A percentile compares a stretch with the other conserved stretches of the same genome.
Evolutionary conservation across 2,113 vertebrate species (phyloP).

Genomic region (Eretmochelys imbricata): DNA sequence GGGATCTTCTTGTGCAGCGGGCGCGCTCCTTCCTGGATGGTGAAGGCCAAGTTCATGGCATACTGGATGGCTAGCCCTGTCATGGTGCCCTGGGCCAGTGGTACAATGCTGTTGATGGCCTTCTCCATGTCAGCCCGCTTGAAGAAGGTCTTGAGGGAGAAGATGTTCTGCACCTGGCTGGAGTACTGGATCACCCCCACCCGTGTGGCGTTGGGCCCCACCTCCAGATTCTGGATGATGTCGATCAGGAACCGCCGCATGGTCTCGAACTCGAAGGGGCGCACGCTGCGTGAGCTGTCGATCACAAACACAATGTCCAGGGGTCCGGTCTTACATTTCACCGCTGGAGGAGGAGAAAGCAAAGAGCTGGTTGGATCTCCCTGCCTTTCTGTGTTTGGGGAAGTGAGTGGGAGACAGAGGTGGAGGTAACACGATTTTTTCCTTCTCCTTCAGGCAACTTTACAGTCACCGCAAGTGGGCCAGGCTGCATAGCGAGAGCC

Average conservation of each 20-base stretch:
- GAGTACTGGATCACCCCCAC: conserved; percentile 97
- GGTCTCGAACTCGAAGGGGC: conserved; percentile 94
- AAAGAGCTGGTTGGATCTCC: neutral
- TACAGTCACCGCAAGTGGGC: accelerated
- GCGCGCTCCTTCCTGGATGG: conserved; percentile 85
- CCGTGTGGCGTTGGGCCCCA: conserved; percentile 87
- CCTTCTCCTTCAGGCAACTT: neutral
- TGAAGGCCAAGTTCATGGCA: conserved; percentile 92
- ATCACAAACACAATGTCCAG: conserved; percentile 96
- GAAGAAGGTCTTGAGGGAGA: conserved; percentile 89
- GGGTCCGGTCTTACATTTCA: conserved; percentile 89
- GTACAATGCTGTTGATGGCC: conserved; percentile 90
- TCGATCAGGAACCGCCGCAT: conserved; percentile 96
- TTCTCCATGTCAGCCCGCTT: conserved; percentile 86
- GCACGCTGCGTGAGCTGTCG: conserved; percentile 96
- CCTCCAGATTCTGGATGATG: conserved; percentile 89
- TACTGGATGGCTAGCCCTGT: conserved; percentile 96
- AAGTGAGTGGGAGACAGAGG: neutral
- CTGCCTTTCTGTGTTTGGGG: neutral
- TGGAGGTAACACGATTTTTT: neutral
- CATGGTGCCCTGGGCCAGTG: conserved; percentile 97
- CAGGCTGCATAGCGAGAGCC: neutral
- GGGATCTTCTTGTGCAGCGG: conserved; percentile 82
- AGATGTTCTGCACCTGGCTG: conserved; percentile 95
- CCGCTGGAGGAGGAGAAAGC: conserved; percentile 49